phyloP scores from a whole-genome alignment of 2,888 invertebrate genomes.

The Aromia moschata region DNA sequence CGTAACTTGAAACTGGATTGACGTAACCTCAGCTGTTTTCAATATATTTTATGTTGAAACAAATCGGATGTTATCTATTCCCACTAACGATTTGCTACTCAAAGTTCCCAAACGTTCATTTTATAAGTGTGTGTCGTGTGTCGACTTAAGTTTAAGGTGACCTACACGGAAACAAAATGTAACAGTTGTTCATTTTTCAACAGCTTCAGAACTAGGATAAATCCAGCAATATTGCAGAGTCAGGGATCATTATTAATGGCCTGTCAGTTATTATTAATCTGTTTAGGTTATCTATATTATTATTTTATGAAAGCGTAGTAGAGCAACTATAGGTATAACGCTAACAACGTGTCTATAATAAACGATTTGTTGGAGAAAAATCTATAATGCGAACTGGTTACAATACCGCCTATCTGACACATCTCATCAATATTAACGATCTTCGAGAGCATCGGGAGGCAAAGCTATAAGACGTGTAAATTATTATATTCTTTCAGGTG shows the following conservation, averaged over 20 bases:
- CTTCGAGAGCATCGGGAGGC: too few relatives aligned
- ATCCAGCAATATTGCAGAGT: neutral
- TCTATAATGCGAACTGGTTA: neutral
- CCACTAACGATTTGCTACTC: too few relatives aligned
- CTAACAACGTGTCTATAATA: neutral
- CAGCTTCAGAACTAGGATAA: neutral
- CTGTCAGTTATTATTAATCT: slow-evolving; percentile 1
- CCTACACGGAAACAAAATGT: neutral
- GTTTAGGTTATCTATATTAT: neutral
- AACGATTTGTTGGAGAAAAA: neutral
- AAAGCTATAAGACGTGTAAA: too few relatives aligned
- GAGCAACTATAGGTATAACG: neutral
- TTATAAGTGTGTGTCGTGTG: too few relatives aligned
- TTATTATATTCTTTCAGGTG: too few relatives aligned
- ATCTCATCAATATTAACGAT: neutral
- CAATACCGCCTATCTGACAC: neutral
- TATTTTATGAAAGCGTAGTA: neutral
- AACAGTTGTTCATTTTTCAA: neutral
- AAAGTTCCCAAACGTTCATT: too few relatives aligned
- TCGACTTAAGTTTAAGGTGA: too few relatives aligned
- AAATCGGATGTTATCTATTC: too few relatives aligned
- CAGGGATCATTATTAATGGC: slow-evolving; percentile 2
- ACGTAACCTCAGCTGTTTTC: too few relatives aligned
- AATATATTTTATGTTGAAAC: too few relatives aligned
- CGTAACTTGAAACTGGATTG: too few relatives aligned